These are phyloP conservation scores for Arrhamphus sclerolepis DNA, from an alignment of 2,797 vertebrate species.

Conservation along the genomic window DNA sequence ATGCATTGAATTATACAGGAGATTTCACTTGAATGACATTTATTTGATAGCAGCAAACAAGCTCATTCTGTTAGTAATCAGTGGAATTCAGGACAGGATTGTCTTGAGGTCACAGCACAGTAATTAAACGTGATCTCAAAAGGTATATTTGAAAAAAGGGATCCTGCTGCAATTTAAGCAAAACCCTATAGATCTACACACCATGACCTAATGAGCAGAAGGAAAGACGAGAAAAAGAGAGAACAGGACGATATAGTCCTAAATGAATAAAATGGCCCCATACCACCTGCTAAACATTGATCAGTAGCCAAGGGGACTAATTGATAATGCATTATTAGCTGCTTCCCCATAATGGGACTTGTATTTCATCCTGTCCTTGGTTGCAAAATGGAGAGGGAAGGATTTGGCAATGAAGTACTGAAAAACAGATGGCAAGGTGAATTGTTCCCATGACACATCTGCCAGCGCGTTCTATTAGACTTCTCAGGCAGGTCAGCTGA, in stretches of 20 bases:
- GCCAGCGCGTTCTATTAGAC: slow-evolving; percentile 68
- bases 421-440: slow-evolving; percentile 86
- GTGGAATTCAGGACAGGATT: slow-evolving; percentile 30
- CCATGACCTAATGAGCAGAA: slow-evolving; percentile 74
- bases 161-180: slow-evolving; percentile 71
- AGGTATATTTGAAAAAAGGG: slow-evolving; percentile 70
- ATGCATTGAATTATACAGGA: slow-evolving; percentile 29
- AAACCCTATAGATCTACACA: slow-evolving; percentile 68
- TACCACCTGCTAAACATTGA: slow-evolving; percentile 84
- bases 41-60: slow-evolving; percentile 23
- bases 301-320: slow-evolving; percentile 83
- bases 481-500: slow-evolving; percentile 65
- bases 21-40: slow-evolving; percentile 32
- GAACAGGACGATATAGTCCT: slow-evolving; percentile 70
- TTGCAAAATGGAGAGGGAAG: slow-evolving; percentile 51
- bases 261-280: slow-evolving; percentile 78
- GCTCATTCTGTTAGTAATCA: slow-evolving; percentile 25
- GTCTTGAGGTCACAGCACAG: slow-evolving; percentile 36
- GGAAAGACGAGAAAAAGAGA: slow-evolving; percentile 74
- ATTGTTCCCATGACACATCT: slow-evolving; percentile 78
- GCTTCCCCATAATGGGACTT: slow-evolving; percentile 80
- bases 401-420: slow-evolving; percentile 68
- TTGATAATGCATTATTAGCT: slow-evolving; percentile 86
- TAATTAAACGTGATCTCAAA: slow-evolving; percentile 81
- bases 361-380: slow-evolving; percentile 83